Base-by-base conservation (phyloP, 1,140 invertebrate genomes). In the Drosophila suzukii region DNA sequence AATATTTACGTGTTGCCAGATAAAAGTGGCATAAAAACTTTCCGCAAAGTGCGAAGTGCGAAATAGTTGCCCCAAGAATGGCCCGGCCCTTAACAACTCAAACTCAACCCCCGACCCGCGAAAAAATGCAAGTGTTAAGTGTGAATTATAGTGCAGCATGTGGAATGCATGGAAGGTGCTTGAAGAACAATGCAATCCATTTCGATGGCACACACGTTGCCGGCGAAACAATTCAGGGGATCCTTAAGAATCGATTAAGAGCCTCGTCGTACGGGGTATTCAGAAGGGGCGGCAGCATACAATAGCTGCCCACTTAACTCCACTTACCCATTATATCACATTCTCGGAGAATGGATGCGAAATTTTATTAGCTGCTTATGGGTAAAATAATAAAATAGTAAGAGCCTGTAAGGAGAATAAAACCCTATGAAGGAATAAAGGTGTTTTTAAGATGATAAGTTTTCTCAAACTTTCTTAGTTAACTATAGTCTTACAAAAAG, bases 11-110 rank as follows among this genome's bases (percentile, higher is more conserved):
- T 81, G 84, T 81, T 84, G 73, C 77, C 61, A 89, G 84, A 89
- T 89, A 89, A 89, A 89, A 88, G 78, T 86, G 79, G 79, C 79
- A 88, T 89, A 83, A 89, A 75, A 88, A 89, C 73, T 89, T 89
- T 89, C 67, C 67, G 78, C 83, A 88, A 88, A 88, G 83, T 86
- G 84, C 83, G 70, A 68, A 84, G 74, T 86, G 84, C 83, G 70
- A 68, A 84, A 74, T 85, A 84, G 77, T 80, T 85, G 65, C 60
- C 53, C 55, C 66, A 39, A 51, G 50, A 63, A 56, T 71, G 78
- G 74, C 49, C 49, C 13, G 27, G 24, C 41, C 67, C 55, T 59
- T 58, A 50, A 68, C 67, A 78, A 76, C 75, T 62, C 68, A 71
- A 78, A 76, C 75, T 62, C 68, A 71, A 75, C 73, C 74, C 59